A percentile compares a stretch with the other conserved stretches of the same genome.
These are phyloP conservation scores for Eremophila alpestris DNA, from an alignment of 2,797 vertebrate genomes.

Conservation along the genomic window DNA sequence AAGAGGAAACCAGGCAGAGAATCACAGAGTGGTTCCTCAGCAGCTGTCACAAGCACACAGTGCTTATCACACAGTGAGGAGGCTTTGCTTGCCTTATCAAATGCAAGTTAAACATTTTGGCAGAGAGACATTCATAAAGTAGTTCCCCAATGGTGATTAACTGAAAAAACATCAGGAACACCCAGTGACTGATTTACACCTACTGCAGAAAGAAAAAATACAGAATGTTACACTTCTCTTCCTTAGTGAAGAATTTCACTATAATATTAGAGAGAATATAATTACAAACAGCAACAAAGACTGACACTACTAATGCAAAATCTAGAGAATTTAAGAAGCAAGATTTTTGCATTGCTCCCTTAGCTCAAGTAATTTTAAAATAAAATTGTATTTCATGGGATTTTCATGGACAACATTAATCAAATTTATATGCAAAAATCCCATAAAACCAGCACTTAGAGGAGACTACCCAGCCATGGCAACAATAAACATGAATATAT, in stretches of 20 bases:
- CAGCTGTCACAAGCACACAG: fast-evolving
- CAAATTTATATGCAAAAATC: not conserved
- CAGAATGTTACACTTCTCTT: not conserved
- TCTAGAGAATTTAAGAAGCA: not conserved
- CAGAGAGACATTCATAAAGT: not conserved
- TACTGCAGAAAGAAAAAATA: not conserved
- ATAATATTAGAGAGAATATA: not conserved
- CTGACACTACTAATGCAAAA: not conserved
- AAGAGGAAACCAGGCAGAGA: not conserved
- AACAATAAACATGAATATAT: not conserved
- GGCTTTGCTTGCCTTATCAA: not conserved
- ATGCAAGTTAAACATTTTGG: not conserved
- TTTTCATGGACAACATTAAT: not conserved
- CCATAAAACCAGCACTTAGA: not conserved
- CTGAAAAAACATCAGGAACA: not conserved
- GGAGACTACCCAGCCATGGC: not conserved
- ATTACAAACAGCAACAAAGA: not conserved
- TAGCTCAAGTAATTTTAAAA: not conserved
- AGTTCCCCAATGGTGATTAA: not conserved
- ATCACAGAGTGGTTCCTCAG: not conserved
- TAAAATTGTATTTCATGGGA: not conserved
- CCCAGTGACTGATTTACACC: not conserved
- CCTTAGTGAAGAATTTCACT: not conserved
- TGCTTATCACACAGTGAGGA: not conserved
- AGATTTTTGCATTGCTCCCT: not conserved